Conservation (phyloP, 2,888 invertebrate genomes). For the Phrixothrix hirtus region DNA sequence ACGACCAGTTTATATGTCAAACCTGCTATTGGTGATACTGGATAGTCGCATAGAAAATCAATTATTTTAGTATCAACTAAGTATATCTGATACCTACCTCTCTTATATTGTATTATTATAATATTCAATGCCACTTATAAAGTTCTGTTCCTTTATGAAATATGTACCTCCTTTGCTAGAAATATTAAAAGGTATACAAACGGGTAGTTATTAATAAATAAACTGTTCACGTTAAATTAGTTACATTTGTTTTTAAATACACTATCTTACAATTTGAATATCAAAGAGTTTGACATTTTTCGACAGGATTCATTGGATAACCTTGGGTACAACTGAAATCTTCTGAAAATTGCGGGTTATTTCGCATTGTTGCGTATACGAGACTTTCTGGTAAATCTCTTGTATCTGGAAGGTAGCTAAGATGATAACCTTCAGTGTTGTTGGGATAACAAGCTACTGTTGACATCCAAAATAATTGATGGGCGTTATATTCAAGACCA, state of each 20-base stretch:
- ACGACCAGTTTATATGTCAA: background rate
- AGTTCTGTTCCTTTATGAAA: too few species aligned
- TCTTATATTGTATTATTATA: background rate
- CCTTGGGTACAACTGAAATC: conserved; percentile 14
- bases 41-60: conserved; percentile 20
- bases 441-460: conserved; percentile 4
- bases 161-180: too few species aligned
- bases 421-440: conserved; percentile 4
- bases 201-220: background rate
- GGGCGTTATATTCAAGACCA: conserved; percentile 68
- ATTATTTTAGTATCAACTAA: conserved; percentile 21
- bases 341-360: conserved; percentile 10
- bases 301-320: conserved; percentile 7
- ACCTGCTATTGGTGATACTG: conserved; percentile 4
- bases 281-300: conserved; percentile 4
- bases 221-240: too few species aligned
- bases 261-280: background rate
- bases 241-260: background rate
- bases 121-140: background rate
- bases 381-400: conserved; percentile 6
- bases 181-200: background rate
- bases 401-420: conserved; percentile 7
- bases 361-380: conserved; percentile 6
- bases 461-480: conserved; percentile 58
- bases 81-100: conserved; percentile 10